Evolutionary conservation across 1,140 invertebrate species (phyloP).

Genomic region (Trachymyrmex septentrionalis): DNA sequence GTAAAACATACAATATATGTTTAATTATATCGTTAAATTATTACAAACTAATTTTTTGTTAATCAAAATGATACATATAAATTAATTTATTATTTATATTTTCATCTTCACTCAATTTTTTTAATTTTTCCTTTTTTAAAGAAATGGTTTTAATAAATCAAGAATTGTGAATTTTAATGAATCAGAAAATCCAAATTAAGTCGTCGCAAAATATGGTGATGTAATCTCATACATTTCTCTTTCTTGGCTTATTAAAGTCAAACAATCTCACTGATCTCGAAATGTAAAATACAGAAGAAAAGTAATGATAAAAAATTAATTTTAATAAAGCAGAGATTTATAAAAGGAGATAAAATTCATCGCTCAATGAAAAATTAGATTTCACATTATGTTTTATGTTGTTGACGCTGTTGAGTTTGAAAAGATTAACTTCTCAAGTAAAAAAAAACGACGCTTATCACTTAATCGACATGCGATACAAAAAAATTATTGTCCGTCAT

Average conservation of each 20-base stretch:
- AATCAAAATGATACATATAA: not conserved
- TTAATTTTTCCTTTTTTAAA: not conserved
- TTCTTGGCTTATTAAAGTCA: not conserved
- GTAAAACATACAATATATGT: not conserved
- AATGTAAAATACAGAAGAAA: not conserved
- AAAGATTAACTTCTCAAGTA: not conserved
- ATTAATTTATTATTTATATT: not conserved
- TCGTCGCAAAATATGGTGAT: not conserved
- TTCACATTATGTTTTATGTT: not conserved
- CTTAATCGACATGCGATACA: not conserved
- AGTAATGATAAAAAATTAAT: slow-evolving; percentile 9
- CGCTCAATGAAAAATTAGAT: not conserved
- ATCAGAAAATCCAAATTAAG: not conserved
- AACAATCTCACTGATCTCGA: not conserved
- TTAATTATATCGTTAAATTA: not conserved
- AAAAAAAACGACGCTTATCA: not conserved
- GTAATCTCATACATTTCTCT: not conserved
- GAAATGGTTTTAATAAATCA: not conserved
- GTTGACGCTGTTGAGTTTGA: not conserved
- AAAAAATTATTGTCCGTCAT: not conserved
- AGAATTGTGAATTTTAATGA: not conserved
- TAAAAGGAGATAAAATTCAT: not conserved
- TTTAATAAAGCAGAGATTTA: not conserved
- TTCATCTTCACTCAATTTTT: not conserved
- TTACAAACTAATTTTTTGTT: not conserved